phyloP scores from a whole-genome alignment of 1,140 invertebrate genomes.

The Drosophila sulfurigaster region DNA sequence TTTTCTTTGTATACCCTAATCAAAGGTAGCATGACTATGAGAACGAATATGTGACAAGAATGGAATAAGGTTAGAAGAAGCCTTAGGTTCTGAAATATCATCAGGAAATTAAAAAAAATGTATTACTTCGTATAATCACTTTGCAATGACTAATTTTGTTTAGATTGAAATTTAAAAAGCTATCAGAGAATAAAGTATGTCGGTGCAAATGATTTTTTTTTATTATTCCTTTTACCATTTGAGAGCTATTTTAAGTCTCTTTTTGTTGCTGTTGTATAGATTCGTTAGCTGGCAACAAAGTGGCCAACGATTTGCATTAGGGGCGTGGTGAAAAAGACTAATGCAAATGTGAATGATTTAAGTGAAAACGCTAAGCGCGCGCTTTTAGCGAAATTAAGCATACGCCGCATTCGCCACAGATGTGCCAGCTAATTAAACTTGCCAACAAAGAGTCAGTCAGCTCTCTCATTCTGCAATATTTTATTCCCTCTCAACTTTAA shows the following conservation, averaged over 20 bases:
- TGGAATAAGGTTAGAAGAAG: neutral
- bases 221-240: slow-evolving; percentile 1
- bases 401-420: slow-evolving; percentile 51
- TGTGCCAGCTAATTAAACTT: slow-evolving; percentile 47
- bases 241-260: slow-evolving; percentile 46
- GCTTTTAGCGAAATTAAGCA: slow-evolving; percentile 78
- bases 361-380: slow-evolving; percentile 36
- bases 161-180: neutral
- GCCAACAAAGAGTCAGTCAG: slow-evolving; percentile 22
- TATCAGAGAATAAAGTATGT: neutral
- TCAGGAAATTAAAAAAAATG: neutral
- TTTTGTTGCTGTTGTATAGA: slow-evolving; percentile 63
- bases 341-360: slow-evolving; percentile 77
- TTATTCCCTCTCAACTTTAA: slow-evolving; percentile 11
- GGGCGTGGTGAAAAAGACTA: slow-evolving; percentile 33
- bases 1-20: slow-evolving; percentile 24
- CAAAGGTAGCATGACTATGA: neutral
- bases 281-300: slow-evolving; percentile 72
- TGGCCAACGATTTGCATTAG: slow-evolving; percentile 31
- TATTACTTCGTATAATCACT: neutral
- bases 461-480: neutral
- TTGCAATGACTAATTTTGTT: too few relatives aligned
- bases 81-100: neutral
- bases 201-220: neutral
- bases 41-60: too few relatives aligned